Conservation (phyloP, 2,797 vertebrate species). For the Pseudopleuronectes americanus region DNA sequence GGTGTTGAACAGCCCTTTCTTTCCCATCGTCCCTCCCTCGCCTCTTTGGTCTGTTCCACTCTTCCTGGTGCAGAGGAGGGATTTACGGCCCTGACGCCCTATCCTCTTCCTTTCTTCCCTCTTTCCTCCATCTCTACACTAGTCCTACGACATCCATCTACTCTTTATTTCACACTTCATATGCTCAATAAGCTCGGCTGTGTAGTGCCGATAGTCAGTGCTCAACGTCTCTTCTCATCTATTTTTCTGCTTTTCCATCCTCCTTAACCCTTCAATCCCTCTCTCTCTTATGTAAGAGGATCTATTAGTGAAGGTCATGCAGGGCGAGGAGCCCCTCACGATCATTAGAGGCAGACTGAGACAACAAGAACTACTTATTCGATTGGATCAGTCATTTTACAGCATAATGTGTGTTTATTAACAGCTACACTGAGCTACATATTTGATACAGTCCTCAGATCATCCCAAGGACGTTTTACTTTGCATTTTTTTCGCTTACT, state of each 20-base stretch:
- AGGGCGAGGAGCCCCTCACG: conserved; percentile 3
- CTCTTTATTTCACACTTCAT: background rate
- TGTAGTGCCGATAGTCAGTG: background rate
- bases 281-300: conserved; percentile 46
- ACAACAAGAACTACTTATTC: background rate
- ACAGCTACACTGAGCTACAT: background rate
- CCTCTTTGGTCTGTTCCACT: background rate
- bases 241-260: conserved; percentile 23
- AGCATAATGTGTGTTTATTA: background rate
- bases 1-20: background rate
- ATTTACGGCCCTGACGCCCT: conserved; percentile 12
- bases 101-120: background rate
- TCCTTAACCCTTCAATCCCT: conserved; percentile 28
- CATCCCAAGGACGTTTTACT: background rate
- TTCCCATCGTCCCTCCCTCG: background rate
- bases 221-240: background rate
- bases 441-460: background rate
- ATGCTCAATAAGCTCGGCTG: background rate
- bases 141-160: too few species aligned
- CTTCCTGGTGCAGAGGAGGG: conserved; percentile 39
- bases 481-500: background rate
- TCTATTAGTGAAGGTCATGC: conserved; percentile 41
- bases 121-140: too few species aligned
- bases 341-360: background rate
- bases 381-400: background rate